Conservation (phyloP, 2,888 invertebrate genomes). For the Metallyticus violacea region DNA sequence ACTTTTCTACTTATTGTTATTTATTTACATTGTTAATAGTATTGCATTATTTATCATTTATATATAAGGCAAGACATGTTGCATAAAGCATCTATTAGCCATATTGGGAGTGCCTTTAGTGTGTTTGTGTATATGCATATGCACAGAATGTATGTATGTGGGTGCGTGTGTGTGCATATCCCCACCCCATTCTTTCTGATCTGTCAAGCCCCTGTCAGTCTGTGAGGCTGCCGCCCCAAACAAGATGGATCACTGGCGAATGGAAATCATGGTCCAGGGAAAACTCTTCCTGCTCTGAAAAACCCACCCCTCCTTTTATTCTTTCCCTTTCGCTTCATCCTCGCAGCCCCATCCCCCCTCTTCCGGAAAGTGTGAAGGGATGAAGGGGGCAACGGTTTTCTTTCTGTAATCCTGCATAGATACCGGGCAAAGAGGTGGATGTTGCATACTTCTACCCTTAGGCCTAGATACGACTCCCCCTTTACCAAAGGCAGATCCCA, state of each 20-base stretch:
- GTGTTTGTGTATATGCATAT: too few species aligned
- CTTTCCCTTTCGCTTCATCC: conserved; percentile 17
- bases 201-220: conserved; percentile 28
- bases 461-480: background rate
- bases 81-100: background rate
- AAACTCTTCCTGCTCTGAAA: conserved; percentile 33
- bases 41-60: too few species aligned
- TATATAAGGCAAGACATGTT: too few species aligned
- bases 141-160: background rate
- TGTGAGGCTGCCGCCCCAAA: conserved; percentile 47
- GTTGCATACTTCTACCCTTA: conserved; percentile 3
- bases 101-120: background rate
- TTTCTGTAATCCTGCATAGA: conserved; percentile 17
- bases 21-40: too few species aligned
- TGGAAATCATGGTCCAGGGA: conserved; percentile 54
- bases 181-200: background rate
- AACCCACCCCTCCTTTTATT: conserved; percentile 12
- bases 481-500: background rate
- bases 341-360: too few species aligned
- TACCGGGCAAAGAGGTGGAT: background rate
- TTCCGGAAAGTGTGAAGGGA: background rate
- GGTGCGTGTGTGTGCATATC: background rate
- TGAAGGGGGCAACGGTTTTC: background rate
- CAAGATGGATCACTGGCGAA: conserved; percentile 63
- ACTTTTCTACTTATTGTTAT: too few species aligned